Conservation (phyloP, 1,140 invertebrate genomes). For the Trialeurodes vaporariorum region DNA sequence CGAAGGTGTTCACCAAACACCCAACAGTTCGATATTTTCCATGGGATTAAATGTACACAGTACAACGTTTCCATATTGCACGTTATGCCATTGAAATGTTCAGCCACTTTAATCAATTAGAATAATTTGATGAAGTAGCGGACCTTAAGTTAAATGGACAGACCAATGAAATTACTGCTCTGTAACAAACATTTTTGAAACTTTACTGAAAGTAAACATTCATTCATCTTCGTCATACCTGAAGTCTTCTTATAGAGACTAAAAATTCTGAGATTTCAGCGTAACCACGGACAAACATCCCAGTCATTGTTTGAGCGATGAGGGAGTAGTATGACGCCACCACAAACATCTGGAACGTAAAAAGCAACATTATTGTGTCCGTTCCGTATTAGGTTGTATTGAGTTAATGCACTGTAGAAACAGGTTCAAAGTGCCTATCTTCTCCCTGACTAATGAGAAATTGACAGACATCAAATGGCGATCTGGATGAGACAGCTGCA, state of each 20-base stretch:
- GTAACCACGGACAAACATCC: constrained; percentile 56
- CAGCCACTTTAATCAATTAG: background rate
- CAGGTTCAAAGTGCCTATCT: too few relatives aligned
- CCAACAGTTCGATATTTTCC: too few relatives aligned
- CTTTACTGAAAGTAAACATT: background rate
- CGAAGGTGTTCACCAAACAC: too few relatives aligned
- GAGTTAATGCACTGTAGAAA: too few relatives aligned
- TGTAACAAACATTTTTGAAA: background rate
- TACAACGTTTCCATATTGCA: too few relatives aligned
- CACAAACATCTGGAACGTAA: constrained; percentile 41
- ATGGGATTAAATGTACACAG: too few relatives aligned
- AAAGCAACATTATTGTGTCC: background rate
- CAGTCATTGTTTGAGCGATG: constrained; percentile 49
- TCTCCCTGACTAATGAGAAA: background rate
- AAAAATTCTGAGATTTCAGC: constrained; percentile 46
- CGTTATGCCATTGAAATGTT: too few relatives aligned
- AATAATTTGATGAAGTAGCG: background rate
- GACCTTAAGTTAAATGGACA: background rate
- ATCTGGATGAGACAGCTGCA: too few relatives aligned
- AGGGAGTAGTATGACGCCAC: constrained; percentile 50
- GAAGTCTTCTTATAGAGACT: constrained; percentile 45
- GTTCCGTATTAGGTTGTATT: too few relatives aligned
- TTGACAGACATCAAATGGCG: too few relatives aligned
- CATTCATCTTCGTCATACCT: constrained; percentile 21
- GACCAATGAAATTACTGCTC: background rate